Evolutionary conservation across 2,888 invertebrate genomes (phyloP), one percentile per base, ranked within the genome.

Genomic region (Atrina japonica): DNA sequence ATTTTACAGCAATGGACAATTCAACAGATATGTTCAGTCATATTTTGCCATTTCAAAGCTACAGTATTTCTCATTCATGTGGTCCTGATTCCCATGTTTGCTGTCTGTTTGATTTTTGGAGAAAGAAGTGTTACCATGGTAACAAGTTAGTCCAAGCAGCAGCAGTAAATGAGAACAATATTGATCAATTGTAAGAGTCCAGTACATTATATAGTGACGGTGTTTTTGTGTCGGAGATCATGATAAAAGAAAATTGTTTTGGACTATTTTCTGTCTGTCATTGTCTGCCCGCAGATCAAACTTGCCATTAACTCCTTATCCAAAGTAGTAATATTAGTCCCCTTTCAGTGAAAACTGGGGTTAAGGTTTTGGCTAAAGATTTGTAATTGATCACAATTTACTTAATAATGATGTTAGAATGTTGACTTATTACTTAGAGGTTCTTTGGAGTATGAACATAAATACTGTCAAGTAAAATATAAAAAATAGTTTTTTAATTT

Each of bases 1-100:
- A n/a, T n/a, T 53, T 35, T 68, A 35, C 30, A 70, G 70, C 43
- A 3, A 35, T 11, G 7, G 23, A 21, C 21, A 95, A 95, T 0
- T 93, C 93, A 64, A 95, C 95, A 0, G 97, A 97, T 81, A 94
- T 99, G 82, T 94, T 98, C 63, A 97, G 97, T 0, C 99, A 99
- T 88, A 94, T 98, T 94, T 98, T 99, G 96, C 99, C 99, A 0
- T 99, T 99, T 91, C 98, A 98, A 91, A 96, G 96, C 1, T 99
- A 99, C 85, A 98, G 98, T 88, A 93, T 98, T 9, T 98, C 80
- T 2, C 75, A 99, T 0, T 97, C 99, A 0, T 99, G 99, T 89
- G 99, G 99, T 0, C 99, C 99, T 0, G 97, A 99, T 91, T 97
- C 97, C 0, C 94, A 94, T 92, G 92, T 95, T 35, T 99, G 99